Percentiles rank a stretch among this genome's conserved stretches.
Evolutionary conservation across 1,140 invertebrate species (phyloP).

Genomic region (Lepidotrigona ventralis): DNA sequence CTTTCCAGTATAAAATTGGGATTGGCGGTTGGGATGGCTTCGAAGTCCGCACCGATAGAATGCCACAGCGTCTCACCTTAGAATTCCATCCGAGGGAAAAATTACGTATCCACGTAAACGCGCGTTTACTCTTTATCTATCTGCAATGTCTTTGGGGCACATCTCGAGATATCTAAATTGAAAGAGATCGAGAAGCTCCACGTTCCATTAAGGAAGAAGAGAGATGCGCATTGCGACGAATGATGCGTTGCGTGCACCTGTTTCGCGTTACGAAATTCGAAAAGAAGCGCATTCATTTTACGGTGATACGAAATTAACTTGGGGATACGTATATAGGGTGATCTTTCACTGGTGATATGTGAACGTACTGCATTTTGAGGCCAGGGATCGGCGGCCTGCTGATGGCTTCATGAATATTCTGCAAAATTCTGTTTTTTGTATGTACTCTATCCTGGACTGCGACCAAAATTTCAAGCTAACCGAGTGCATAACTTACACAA

Average conservation of each 20-base stretch:
- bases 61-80: background rate
- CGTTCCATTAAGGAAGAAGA: no score
- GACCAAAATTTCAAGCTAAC: constrained; percentile 5
- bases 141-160: accelerated
- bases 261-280: constrained; percentile 5
- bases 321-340: constrained; percentile 19
- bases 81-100: constrained; percentile 1
- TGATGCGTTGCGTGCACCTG: background rate
- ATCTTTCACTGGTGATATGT: constrained; percentile 25
- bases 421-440: background rate
- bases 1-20: constrained; percentile 43
- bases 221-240: constrained; percentile 10
- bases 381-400: constrained; percentile 36
- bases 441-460: background rate
- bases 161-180: background rate
- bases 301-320: constrained; percentile 26
- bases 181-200: background rate
- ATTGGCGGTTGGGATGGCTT: constrained; percentile 40
- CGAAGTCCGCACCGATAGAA: background rate
- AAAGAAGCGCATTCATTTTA: constrained; percentile 28
- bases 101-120: background rate
- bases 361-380: constrained; percentile 39
- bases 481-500: constrained; percentile 1
- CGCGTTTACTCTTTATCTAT: background rate
- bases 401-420: constrained; percentile 31